Evolutionary conservation across 1,140 invertebrate species (phyloP).

Genomic region (Eumeta japonica): DNA sequence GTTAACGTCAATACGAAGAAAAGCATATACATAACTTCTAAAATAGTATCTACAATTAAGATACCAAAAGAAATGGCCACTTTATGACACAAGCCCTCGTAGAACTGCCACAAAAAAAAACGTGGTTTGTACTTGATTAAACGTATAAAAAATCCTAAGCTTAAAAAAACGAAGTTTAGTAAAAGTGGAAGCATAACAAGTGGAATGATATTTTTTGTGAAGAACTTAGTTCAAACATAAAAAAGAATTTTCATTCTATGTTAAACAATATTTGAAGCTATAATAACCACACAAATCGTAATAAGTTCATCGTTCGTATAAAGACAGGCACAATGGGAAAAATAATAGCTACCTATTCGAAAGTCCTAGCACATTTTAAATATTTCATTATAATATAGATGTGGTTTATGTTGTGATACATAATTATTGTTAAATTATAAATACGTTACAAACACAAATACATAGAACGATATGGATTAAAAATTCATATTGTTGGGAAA

Average conservation of each 20-base stretch:
- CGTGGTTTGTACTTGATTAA: background rate
- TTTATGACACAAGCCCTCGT: slow-evolving; percentile 33
- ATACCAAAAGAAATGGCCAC: slow-evolving; percentile 54
- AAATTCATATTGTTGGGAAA: too few relatives aligned
- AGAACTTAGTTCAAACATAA: too few relatives aligned
- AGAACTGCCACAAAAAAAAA: background rate
- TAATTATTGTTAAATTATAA: too few relatives aligned
- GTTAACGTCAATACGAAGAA: too few relatives aligned
- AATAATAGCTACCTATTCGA: too few relatives aligned
- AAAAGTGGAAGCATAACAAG: slow-evolving; percentile 47
- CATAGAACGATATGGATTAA: too few relatives aligned
- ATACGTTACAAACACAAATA: too few relatives aligned
- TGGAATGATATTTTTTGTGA: slow-evolving; percentile 30
- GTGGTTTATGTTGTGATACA: too few relatives aligned
- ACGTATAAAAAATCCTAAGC: slow-evolving; percentile 4
- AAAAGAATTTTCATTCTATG: slow-evolving; percentile 29
- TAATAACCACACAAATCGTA: slow-evolving; percentile 31
- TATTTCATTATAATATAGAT: too few relatives aligned
- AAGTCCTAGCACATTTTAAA: too few relatives aligned
- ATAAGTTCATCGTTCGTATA: slow-evolving; percentile 33
- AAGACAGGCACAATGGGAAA: slow-evolving; percentile 25
- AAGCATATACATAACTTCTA: too few relatives aligned
- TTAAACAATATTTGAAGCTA: slow-evolving; percentile 19
- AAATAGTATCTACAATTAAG: too few relatives aligned
- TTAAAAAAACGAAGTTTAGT: slow-evolving; percentile 17